phyloP scores from a whole-genome alignment of 2,113 vertebrate genomes.

The Dinomys branickii region DNA sequence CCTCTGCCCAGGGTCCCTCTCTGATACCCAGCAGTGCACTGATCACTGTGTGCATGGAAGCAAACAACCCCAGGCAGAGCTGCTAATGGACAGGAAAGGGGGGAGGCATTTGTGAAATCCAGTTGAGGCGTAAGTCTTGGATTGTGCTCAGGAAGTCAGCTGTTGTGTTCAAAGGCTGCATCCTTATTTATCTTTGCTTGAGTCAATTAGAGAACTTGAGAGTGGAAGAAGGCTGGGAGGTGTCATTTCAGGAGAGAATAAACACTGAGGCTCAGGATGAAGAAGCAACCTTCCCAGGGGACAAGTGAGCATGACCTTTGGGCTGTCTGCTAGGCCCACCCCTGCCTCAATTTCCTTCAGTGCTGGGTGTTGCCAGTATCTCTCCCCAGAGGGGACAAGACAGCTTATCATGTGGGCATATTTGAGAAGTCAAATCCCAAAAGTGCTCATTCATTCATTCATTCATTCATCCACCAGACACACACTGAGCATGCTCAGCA shows the following conservation, averaged over 20 bases:
- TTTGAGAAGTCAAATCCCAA: neutral
- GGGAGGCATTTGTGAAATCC: neutral
- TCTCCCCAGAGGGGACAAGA: neutral
- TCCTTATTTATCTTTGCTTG: neutral
- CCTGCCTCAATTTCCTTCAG: neutral
- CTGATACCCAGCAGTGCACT: neutral
- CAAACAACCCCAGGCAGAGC: neutral
- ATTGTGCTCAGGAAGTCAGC: conserved; percentile 25
- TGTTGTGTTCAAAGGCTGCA: neutral
- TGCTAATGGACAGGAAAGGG: neutral
- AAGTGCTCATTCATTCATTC: neutral
- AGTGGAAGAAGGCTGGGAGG: neutral
- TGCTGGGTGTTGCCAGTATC: neutral
- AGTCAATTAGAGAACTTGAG: neutral
- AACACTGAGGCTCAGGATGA: neutral
- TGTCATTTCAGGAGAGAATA: neutral
- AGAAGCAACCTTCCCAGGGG: neutral
- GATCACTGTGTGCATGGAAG: rapidly evolving
- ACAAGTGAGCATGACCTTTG: neutral
- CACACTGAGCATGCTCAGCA: neutral
- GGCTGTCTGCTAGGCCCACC: neutral
- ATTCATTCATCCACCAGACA: neutral
- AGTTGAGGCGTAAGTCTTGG: neutral
- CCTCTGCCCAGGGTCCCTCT: neutral
- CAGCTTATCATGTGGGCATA: neutral